Base-by-base conservation (phyloP, 2,888 invertebrate genomes). In the Tupiocoris notatus region DNA sequence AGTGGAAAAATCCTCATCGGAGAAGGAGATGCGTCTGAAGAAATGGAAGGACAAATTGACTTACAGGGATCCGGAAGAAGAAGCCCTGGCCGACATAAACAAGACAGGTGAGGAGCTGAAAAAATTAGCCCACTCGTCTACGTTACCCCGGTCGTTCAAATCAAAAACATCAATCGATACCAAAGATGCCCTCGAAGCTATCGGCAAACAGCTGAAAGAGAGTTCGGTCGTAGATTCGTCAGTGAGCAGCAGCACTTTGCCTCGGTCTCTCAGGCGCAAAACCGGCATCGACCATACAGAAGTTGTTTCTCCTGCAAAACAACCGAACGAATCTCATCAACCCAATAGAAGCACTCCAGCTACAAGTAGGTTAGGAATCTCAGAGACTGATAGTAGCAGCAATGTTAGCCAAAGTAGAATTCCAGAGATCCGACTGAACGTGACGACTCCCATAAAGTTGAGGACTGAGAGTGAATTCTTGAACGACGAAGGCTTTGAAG, bases 401-500 rank as follows among this genome's bases (percentile, higher is more conserved):
- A 61, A 70, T 12, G 22, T 64, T 22, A 71, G 24, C 54, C 18
- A 58, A 59, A 59, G 57, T 56, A 56, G 2, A 62, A 83, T 84
- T 16, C 84, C 85, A 0, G 85, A 85, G 63, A 86, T 88, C 25
- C 86, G 85, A 78, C 85, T 88, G 0, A 87, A 87, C 83, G 86
- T 86, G 24, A 80, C 83, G 78, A 84, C 83, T 77, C 83, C 83
- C 67, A 71, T 74, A 9, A 85, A 80, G 18, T 83, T 82, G 78
- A 84, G 83, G 81, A 85, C 84, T 76, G 91, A 91, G 79, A 89
- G 89, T 79, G 94, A 94, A 81, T 54, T 70, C 18, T 83, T 91
- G 62, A 92, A 93, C 82, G 95, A 95, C 82, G 94, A 95, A 86
- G 94, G 95, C 7, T 95, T 95, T 82, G 94, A 95, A 83, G 95